Conservation (phyloP, 2,888 invertebrate species). For the Ectropis crepuscularia region DNA sequence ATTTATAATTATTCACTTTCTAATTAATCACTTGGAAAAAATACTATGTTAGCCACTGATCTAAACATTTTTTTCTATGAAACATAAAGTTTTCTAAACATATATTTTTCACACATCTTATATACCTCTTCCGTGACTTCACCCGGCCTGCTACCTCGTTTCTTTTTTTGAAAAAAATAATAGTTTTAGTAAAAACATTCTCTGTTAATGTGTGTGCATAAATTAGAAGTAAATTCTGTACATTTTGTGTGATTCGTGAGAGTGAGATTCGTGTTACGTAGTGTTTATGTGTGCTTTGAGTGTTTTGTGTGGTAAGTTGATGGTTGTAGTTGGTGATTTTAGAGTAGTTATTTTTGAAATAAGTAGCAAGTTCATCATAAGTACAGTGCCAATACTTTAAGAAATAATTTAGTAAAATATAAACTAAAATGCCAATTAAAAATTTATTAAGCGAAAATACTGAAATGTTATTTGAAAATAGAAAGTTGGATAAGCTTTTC, state of each 20-base stretch:
- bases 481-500: conserved; percentile 70
- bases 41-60: conserved; percentile 82
- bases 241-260: conserved; percentile 45
- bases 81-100: conserved; percentile 78
- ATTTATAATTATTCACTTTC: conserved; percentile 48
- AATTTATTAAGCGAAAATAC: conserved; percentile 38
- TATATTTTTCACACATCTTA: conserved; percentile 75
- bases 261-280: conserved; percentile 29
- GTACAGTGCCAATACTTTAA: conserved; percentile 20
- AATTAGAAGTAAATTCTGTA: conserved; percentile 54
- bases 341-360: conserved; percentile 6
- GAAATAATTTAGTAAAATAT: conserved; percentile 25
- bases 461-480: conserved; percentile 44
- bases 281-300: conserved; percentile 38
- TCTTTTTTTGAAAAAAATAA: conserved; percentile 86
- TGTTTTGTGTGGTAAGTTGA: conserved; percentile 31
- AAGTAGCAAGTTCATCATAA: conserved; percentile 11
- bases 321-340: conserved; percentile 2
- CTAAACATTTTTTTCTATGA: conserved; percentile 66
- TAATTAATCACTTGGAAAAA: conserved; percentile 74
- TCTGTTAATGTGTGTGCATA: conserved; percentile 73
- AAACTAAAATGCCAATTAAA: conserved; percentile 33
- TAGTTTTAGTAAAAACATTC: conserved; percentile 79
- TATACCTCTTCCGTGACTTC: conserved; percentile 91
- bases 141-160: conserved; percentile 91